These are phyloP conservation scores for Platanista minor DNA, from an alignment of 2,113 vertebrate species.

Conservation along the genomic window DNA sequence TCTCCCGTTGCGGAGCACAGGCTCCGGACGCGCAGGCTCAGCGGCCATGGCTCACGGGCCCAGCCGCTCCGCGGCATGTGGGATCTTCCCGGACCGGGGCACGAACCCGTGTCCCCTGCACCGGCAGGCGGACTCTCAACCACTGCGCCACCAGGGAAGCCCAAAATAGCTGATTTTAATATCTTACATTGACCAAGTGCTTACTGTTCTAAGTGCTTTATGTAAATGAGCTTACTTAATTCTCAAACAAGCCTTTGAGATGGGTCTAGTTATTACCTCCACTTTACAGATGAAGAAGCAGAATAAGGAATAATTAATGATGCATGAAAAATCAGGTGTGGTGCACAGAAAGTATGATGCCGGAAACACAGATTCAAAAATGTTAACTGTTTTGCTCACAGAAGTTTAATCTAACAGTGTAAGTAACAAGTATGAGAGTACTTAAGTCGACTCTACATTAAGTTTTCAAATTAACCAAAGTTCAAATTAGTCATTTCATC, in stretches of 20 bases:
- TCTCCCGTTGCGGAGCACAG: too few relatives aligned
- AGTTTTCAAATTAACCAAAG: constrained; percentile 27
- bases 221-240: constrained; percentile 2
- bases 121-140: too few relatives aligned
- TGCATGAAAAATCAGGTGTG: not conserved
- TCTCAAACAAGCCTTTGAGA: not conserved
- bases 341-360: not conserved
- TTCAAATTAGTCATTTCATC: constrained; percentile 35
- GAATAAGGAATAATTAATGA: not conserved
- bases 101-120: too few relatives aligned
- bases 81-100: too few relatives aligned
- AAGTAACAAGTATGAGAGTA: not conserved
- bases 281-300: not conserved
- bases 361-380: not conserved
- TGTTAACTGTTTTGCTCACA: constrained; percentile 1
- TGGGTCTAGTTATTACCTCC: not conserved
- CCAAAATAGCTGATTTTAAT: not conserved
- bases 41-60: too few relatives aligned
- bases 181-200: not conserved
- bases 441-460: not conserved
- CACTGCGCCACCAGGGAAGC: too few relatives aligned
- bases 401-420: not conserved
- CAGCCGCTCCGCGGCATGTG: too few relatives aligned
- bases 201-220: not conserved
- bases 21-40: too few relatives aligned